Conservation (phyloP, 2,888 invertebrate genomes). For the Oscheius myriophilus region DNA sequence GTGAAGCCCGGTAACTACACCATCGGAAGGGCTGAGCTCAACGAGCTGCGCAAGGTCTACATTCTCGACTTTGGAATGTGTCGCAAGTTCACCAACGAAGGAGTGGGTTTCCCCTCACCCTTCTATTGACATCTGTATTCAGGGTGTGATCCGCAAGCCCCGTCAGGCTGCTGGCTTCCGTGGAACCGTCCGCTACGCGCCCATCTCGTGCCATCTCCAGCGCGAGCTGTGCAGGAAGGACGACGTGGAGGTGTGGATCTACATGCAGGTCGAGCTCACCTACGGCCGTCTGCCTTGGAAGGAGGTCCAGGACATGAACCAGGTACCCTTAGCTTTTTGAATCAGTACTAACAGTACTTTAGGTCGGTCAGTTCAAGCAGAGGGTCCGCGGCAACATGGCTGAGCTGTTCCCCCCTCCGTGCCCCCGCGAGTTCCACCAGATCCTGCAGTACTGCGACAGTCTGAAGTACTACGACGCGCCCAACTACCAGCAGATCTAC, state of each 20-base stretch:
- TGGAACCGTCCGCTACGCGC: conserved; percentile 64
- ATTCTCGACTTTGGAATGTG: too few relatives aligned
- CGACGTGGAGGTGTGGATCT: conserved; percentile 53
- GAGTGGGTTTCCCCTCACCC: conserved; percentile 50
- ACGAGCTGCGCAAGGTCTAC: too few relatives aligned
- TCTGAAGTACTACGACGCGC: conserved; percentile 65
- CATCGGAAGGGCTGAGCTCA: too few relatives aligned
- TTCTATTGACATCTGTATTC: too few relatives aligned
- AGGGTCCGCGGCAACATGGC: conserved; percentile 44
- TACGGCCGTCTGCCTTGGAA: conserved; percentile 58
- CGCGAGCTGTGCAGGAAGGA: conserved; percentile 61
- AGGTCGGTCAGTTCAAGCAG: conserved; percentile 62
- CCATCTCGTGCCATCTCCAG: conserved; percentile 65
- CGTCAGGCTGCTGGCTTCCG: conserved; percentile 65
- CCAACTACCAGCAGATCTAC: conserved; percentile 60
- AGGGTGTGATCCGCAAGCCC: conserved; percentile 64
- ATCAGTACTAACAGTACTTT: not conserved
- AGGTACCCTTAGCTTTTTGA: conserved; percentile 2
- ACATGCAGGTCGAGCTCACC: conserved; percentile 56
- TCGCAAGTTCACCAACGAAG: too few relatives aligned
- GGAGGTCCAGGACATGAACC: conserved; percentile 54
- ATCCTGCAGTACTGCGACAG: conserved; percentile 41
- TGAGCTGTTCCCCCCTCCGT: conserved; percentile 35
- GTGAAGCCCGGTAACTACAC: too few relatives aligned
- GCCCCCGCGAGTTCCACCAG: conserved; percentile 29